Evolutionary conservation across 2,113 vertebrate genomes (phyloP).

Genomic region (Ursus arctos): DNA sequence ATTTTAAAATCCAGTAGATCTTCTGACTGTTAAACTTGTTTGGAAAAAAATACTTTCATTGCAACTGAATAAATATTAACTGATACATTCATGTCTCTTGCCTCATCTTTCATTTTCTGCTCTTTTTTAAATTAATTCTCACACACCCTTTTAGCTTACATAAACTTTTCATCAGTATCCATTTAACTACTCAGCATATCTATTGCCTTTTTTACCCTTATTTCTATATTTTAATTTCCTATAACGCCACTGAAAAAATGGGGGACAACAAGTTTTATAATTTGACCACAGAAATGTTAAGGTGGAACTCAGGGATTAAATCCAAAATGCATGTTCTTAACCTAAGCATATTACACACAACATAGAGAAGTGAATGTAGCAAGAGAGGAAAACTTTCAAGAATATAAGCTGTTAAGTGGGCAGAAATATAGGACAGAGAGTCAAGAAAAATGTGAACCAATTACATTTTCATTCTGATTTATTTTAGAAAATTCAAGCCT

Average conservation of each 20-base stretch:
- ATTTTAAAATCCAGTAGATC: neutral
- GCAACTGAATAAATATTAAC: neutral
- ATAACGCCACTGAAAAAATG: neutral
- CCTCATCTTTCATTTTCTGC: neutral
- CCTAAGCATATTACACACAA: neutral
- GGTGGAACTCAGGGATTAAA: neutral
- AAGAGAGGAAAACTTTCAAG: neutral
- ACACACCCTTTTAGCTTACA: neutral
- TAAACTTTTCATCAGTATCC: neutral
- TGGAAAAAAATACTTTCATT: neutral
- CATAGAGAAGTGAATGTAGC: neutral
- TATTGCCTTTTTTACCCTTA: neutral
- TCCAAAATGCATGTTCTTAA: neutral
- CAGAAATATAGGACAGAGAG: neutral
- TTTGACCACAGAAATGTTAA: neutral
- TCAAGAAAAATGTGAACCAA: neutral
- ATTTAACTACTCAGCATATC: neutral
- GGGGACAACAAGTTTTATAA: neutral
- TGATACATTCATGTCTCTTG: neutral
- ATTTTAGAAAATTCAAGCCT: neutral
- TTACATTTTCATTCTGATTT: neutral
- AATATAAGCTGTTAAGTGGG: neutral
- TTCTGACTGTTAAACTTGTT: neutral
- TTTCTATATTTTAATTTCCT: neutral
- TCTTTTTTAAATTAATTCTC: neutral